Conservation (phyloP, 2,113 vertebrate species). For the Enhydra lutris region DNA sequence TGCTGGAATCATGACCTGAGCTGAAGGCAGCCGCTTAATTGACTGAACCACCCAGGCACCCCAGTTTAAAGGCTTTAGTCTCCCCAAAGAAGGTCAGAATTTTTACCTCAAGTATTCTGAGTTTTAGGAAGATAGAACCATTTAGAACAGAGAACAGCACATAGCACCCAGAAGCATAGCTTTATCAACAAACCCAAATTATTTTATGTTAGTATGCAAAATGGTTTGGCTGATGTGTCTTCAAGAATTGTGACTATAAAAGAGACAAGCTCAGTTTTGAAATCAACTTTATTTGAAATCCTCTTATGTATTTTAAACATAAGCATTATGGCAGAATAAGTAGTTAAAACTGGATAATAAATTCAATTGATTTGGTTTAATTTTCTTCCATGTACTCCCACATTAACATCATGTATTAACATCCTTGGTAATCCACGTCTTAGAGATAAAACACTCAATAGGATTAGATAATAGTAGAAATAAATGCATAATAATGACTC, state of each 20-base stretch:
- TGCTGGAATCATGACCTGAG: no score
- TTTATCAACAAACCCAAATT: background rate
- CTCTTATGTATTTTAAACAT: slow-evolving; percentile 70
- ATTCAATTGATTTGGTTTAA: slow-evolving; percentile 72
- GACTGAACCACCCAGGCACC: no score
- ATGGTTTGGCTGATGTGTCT: background rate
- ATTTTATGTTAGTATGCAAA: background rate
- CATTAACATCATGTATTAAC: slow-evolving; percentile 70
- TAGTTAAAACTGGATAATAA: slow-evolving; percentile 75
- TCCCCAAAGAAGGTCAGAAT: background rate
- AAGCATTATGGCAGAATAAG: slow-evolving; percentile 64
- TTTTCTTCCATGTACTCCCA: slow-evolving; percentile 63
- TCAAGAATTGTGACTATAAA: slow-evolving; percentile 34
- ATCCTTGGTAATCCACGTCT: slow-evolving; percentile 68
- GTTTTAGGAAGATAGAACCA: background rate
- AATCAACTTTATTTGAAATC: slow-evolving; percentile 74
- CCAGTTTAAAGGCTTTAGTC: background rate
- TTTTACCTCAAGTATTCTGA: background rate
- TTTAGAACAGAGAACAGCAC: background rate
- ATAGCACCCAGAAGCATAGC: background rate
- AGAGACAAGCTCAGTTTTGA: slow-evolving; percentile 50
- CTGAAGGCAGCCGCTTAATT: no score
- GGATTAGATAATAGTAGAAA: slow-evolving; percentile 63
- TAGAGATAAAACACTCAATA: slow-evolving; percentile 69
- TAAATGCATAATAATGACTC: slow-evolving; percentile 59